These are phyloP conservation scores for Urocitellus parryii DNA, from an alignment of 2,113 vertebrate species.

Conservation along the genomic window DNA sequence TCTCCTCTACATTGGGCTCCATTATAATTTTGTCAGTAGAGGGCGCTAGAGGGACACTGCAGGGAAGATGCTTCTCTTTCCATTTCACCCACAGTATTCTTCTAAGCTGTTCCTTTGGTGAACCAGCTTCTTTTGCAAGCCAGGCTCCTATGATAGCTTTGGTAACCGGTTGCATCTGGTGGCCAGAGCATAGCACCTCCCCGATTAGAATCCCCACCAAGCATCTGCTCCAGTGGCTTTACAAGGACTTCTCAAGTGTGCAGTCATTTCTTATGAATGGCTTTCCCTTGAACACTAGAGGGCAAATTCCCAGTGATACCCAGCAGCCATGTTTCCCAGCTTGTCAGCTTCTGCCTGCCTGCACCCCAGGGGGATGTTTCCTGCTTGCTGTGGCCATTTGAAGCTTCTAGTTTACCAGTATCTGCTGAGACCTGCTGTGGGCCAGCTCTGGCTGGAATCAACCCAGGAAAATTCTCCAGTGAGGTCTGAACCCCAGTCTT, in stretches of 20 bases:
- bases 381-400: neutral
- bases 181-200: neutral
- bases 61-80: neutral
- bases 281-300: neutral
- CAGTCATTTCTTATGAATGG: neutral
- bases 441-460: neutral
- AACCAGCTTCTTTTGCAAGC: neutral
- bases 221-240: neutral
- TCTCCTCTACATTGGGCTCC: neutral
- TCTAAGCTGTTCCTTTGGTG: neutral
- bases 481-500: neutral
- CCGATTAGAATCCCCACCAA: neutral
- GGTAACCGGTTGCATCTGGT: neutral
- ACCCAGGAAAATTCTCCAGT: neutral
- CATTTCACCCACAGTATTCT: fast-evolving
- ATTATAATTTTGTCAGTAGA: conserved; percentile 62
- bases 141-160: neutral
- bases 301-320: neutral
- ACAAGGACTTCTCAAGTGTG: neutral
- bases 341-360: neutral
- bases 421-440: neutral
- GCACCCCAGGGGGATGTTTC: neutral
- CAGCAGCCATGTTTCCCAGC: neutral
- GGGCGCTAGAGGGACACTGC: conserved; percentile 21
- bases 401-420: neutral